A percentile compares a stretch with the other conserved stretches of the same genome.
These are phyloP conservation scores for Rachycentron canadum DNA, from an alignment of 2,797 vertebrate species.

Conservation along the genomic window DNA sequence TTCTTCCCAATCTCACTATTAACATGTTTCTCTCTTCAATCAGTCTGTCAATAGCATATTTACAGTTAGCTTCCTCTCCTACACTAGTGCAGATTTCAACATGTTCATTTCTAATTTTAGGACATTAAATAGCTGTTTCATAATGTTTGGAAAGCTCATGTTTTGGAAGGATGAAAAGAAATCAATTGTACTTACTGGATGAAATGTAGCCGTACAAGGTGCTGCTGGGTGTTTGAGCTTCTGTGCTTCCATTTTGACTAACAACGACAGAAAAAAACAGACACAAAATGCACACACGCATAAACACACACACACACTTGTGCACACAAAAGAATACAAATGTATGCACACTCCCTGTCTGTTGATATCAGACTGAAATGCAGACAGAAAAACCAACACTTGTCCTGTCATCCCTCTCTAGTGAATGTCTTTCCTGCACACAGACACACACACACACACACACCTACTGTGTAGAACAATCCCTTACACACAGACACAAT, in stretches of 20 bases:
- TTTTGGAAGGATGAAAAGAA: neutral
- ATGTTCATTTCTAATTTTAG: neutral
- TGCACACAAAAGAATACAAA: conserved; percentile 15
- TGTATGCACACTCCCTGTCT: conserved; percentile 33
- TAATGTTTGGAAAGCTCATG: neutral
- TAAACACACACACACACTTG: conserved; percentile 8
- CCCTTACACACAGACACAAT: conserved; percentile 55
- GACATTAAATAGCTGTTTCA: neutral
- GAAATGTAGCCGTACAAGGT: conserved; percentile 16
- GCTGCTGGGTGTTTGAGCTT: conserved; percentile 25
- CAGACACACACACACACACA: conserved; percentile 53
- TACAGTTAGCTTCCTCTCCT: neutral
- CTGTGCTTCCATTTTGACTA: conserved; percentile 58
- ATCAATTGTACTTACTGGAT: conserved; percentile 61
- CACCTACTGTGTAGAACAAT: conserved; percentile 53
- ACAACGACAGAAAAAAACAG: neutral
- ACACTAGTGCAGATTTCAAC: neutral
- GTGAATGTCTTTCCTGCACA: conserved; percentile 36
- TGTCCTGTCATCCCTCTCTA: conserved; percentile 32
- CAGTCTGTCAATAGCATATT: neutral
- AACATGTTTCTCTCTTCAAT: neutral
- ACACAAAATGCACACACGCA: neutral
- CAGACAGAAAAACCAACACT: conserved; percentile 50
- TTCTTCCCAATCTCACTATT: neutral
- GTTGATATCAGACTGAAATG: conserved; percentile 45